Evolutionary conservation across 2,888 invertebrate genomes (phyloP).

Genomic region (Rotaria macrura): DNA sequence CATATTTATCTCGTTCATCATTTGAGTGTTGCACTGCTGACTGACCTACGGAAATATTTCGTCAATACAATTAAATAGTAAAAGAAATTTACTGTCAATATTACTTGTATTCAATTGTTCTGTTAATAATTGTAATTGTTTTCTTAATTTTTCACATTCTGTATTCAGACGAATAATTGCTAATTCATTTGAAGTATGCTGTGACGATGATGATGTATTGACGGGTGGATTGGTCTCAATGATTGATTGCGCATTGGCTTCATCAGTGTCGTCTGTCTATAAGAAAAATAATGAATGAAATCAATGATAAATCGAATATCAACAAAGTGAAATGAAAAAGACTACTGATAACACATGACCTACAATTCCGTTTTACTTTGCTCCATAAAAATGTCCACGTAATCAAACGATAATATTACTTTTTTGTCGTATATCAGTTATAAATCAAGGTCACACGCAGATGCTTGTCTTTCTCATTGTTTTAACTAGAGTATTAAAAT

Average conservation of each 20-base stretch:
- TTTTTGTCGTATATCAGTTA: background rate
- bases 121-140: background rate
- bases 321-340: too few relatives aligned
- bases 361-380: too few relatives aligned
- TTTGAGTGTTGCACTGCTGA: background rate
- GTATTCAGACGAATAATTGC: background rate
- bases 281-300: background rate
- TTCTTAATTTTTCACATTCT: background rate
- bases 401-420: too few relatives aligned
- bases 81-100: background rate
- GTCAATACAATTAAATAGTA: background rate
- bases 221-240: background rate
- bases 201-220: background rate
- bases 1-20: conserved; percentile 5
- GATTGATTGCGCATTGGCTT: background rate
- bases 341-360: too few relatives aligned
- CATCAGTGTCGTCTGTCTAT: background rate
- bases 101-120: background rate
- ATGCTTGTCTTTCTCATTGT: background rate
- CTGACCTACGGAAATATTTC: background rate
- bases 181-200: background rate
- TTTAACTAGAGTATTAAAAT: background rate
- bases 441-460: background rate
- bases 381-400: too few relatives aligned
- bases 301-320: too few relatives aligned